phyloP scores from a whole-genome alignment of 2,888 invertebrate species.

The Brachyopa scutellaris region DNA sequence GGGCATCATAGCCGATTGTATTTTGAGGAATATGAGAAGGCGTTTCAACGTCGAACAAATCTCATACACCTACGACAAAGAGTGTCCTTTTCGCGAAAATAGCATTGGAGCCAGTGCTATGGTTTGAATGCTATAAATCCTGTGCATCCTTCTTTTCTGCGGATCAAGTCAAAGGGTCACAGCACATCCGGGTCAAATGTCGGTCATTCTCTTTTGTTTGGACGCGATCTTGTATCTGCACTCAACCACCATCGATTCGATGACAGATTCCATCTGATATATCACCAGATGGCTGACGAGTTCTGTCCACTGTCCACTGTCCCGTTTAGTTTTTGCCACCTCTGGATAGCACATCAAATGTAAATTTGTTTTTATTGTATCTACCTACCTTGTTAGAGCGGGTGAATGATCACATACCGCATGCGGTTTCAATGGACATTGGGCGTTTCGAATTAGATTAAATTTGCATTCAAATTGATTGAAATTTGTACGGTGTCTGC shows the following conservation, averaged over 20 bases:
- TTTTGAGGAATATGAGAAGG: constrained; percentile 71
- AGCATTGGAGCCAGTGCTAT: constrained; percentile 18
- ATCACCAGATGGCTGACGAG: constrained; percentile 36
- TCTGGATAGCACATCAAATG: constrained; percentile 56
- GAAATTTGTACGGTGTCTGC: constrained; percentile 71
- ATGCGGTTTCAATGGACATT: constrained; percentile 71
- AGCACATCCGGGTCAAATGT: constrained; percentile 66
- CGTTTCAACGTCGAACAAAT: constrained; percentile 70
- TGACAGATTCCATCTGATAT: constrained; percentile 59
- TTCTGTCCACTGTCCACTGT: constrained; percentile 12
- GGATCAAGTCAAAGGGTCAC: constrained; percentile 61
- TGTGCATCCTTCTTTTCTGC: constrained; percentile 17
- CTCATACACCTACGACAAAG: constrained; percentile 72
- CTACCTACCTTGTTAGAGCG: constrained; percentile 70
- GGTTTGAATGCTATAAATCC: constrained; percentile 57
- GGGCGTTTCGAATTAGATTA: constrained; percentile 73
- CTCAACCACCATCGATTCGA: constrained; percentile 21
- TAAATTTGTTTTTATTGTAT: constrained; percentile 63
- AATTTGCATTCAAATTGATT: constrained; percentile 73
- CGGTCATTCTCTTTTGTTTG: constrained; percentile 18
- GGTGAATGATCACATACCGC: constrained; percentile 73
- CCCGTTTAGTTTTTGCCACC: constrained; percentile 65
- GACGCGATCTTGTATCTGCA: background rate
- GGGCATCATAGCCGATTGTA: constrained; percentile 70
- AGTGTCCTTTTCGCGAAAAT: constrained; percentile 70